Conservation (phyloP, 2,888 invertebrate species). For the Drosophila eohydei region DNA sequence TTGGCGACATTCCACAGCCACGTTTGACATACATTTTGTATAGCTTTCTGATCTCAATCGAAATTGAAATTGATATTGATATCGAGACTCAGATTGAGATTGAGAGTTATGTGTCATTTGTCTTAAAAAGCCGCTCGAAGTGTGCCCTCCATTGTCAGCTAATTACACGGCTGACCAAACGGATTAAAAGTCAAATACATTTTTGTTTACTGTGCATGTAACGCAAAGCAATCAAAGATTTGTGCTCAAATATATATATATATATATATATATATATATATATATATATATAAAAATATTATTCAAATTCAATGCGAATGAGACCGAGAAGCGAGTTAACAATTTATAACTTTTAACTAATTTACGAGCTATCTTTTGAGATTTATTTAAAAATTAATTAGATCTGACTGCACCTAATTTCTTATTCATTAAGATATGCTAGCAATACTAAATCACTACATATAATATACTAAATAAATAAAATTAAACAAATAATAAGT, state of each 20-base stretch:
- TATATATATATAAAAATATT: not conserved
- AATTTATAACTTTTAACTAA: constrained; percentile 9
- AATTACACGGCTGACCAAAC: constrained; percentile 75
- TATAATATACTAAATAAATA: not conserved
- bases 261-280: not conserved
- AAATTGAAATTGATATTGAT: constrained; percentile 4
- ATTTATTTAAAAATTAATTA: constrained; percentile 16
- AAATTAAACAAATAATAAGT: not conserved
- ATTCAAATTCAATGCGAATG: not conserved
- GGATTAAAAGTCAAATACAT: constrained; percentile 27
- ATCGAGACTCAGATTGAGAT: constrained; percentile 20
- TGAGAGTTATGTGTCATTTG: constrained; percentile 56
- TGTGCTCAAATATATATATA: not conserved
- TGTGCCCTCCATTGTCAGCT: constrained; percentile 55
- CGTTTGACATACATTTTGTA: constrained; percentile 55
- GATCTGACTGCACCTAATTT: constrained; percentile 1
- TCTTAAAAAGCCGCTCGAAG: constrained; percentile 29
- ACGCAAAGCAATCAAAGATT: constrained; percentile 1
- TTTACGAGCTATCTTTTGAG: not conserved
- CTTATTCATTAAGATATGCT: constrained; percentile 3
- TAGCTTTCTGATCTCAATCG: constrained; percentile 26
- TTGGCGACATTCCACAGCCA: constrained; percentile 66
- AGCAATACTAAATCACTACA: not conserved
- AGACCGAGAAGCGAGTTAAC: not conserved
- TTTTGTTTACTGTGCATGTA: constrained; percentile 6